Conservation (phyloP, 2,888 invertebrate genomes). For the Lysandra bellargus region DNA sequence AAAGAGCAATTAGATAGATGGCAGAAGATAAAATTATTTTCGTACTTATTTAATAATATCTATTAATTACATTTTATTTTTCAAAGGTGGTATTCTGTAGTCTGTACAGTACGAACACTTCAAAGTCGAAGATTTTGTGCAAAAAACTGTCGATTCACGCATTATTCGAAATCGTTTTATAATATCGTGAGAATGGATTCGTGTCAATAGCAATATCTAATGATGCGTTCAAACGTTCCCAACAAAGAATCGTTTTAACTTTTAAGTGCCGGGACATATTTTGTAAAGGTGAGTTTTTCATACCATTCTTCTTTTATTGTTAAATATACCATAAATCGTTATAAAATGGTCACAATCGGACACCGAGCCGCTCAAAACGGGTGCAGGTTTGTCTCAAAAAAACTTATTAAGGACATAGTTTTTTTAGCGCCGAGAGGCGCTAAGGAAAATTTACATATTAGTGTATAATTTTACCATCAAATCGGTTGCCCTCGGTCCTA, state of each 20-base stretch:
- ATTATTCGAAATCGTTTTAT: conserved; percentile 31
- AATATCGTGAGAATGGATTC: conserved; percentile 49
- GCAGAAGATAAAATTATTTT: too few species aligned
- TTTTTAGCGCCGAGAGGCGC: conserved; percentile 56
- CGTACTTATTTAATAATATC: too few species aligned
- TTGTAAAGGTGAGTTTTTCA: conserved; percentile 47
- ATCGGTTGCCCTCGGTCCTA: conserved; percentile 16
- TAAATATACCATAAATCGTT: conserved; percentile 79
- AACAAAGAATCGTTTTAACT: conserved; percentile 59
- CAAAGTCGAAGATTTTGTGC: background rate
- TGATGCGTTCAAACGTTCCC: conserved; percentile 59
- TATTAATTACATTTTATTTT: background rate
- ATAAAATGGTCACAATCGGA: conserved; percentile 69
- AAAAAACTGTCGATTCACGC: conserved; percentile 17
- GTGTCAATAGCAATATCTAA: conserved; percentile 66
- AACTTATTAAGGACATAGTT: conserved; percentile 54
- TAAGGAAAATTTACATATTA: conserved; percentile 69
- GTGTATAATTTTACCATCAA: conserved; percentile 47
- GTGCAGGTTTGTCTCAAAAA: conserved; percentile 53
- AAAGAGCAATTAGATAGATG: too few species aligned
- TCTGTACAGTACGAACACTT: background rate
- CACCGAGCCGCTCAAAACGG: conserved; percentile 58
- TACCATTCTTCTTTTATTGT: conserved; percentile 65
- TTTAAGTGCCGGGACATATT: conserved; percentile 52
- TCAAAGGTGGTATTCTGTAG: background rate